Conservation (phyloP, 64 coral and sea anemone genomes). For the Stichodactyla mertensii region DNA sequence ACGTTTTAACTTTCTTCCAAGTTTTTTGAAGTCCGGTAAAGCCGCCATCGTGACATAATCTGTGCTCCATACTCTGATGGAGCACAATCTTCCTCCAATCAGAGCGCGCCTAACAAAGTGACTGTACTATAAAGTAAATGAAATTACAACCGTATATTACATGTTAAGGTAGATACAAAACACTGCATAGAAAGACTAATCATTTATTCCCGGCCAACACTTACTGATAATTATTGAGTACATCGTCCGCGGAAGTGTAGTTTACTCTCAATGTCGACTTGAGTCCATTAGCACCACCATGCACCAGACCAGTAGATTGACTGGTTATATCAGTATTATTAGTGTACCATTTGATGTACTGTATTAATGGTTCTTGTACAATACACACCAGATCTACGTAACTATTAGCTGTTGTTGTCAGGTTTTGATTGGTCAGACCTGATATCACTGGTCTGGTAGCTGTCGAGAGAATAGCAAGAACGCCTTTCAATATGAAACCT, state of each 20-base stretch:
- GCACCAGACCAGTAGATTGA: background rate
- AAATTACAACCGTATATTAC: no score
- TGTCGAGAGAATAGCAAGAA: background rate
- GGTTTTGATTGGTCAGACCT: conserved; percentile 16
- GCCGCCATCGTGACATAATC: no score
- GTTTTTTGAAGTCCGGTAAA: no score
- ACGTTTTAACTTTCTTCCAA: no score
- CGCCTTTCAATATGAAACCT: background rate
- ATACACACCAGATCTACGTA: background rate
- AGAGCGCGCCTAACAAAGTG: no score
- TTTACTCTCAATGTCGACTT: background rate
- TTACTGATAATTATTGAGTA: background rate
- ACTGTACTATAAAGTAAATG: no score
- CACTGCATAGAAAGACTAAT: no score
- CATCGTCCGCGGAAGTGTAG: background rate
- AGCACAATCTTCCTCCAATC: no score
- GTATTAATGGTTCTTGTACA: conserved; percentile 1
- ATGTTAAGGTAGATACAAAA: no score
- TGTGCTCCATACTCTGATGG: no score
- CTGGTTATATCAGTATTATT: background rate
- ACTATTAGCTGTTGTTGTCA: background rate
- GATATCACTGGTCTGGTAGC: background rate
- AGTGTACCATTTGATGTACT: conserved; percentile 6
- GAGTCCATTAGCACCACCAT: background rate
- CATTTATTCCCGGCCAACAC: background rate